Evolutionary conservation across 1,140 invertebrate genomes (phyloP).

Genomic region (Gerris buenoi): DNA sequence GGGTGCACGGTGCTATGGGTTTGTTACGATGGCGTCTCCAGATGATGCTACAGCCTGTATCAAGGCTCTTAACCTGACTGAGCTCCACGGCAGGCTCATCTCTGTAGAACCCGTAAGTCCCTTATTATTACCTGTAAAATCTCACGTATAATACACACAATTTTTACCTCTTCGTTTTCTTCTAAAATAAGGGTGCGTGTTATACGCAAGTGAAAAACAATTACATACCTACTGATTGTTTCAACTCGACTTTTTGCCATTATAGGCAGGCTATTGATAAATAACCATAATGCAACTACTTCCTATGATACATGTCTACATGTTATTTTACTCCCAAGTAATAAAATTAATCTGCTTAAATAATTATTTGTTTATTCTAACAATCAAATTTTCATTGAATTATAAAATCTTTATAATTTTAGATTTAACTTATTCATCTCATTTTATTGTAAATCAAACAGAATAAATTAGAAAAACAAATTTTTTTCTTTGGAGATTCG

Average conservation of each 20-base stretch:
- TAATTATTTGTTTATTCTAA: too few species aligned
- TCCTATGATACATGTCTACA: slow-evolving; percentile 31
- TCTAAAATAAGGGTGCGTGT: too few species aligned
- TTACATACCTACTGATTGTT: slow-evolving; percentile 1
- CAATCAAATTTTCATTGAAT: too few species aligned
- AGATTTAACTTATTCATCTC: too few species aligned
- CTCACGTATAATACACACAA: too few species aligned
- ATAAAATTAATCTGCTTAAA: background rate
- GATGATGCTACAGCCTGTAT: slow-evolving; percentile 83
- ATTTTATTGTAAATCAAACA: too few species aligned
- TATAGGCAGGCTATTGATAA: slow-evolving; percentile 4
- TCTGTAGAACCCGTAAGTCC: slow-evolving; percentile 67
- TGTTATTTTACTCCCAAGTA: slow-evolving; percentile 23
- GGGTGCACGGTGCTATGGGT: slow-evolving; percentile 82
- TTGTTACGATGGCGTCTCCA: slow-evolving; percentile 79
- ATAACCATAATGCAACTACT: slow-evolving; percentile 32
- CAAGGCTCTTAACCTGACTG: slow-evolving; percentile 71
- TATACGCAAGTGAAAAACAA: slow-evolving; percentile 3
- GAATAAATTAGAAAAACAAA: too few species aligned
- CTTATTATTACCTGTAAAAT: slow-evolving; percentile 11
- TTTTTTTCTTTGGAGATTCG: too few species aligned
- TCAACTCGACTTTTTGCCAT: too few species aligned
- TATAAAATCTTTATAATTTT: too few species aligned
- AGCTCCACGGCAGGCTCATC: slow-evolving; percentile 83
- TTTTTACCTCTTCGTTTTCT: too few species aligned